A percentile compares a stretch with the other conserved stretches of the same genome.
phyloP scores from a whole-genome alignment of 2,113 vertebrate species.

The Ictidomys tridecemlineatus region DNA sequence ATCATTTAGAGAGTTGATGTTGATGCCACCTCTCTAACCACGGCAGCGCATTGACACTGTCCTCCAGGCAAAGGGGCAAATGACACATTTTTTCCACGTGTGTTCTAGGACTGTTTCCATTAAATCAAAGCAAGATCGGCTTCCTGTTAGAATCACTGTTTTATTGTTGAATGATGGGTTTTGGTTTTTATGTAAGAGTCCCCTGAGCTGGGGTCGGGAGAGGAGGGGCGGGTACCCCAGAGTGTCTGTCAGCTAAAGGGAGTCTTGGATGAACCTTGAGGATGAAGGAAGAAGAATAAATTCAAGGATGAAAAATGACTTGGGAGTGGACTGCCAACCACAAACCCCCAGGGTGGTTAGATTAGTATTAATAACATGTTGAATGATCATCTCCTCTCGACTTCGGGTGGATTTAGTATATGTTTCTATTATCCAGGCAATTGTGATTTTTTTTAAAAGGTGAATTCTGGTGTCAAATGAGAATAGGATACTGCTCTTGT shows the following conservation, averaged over 20 bases:
- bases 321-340: not conserved
- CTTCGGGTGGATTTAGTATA: constrained; percentile 22
- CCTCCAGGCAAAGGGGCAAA: constrained; percentile 79
- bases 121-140: constrained; percentile 80
- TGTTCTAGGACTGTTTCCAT: constrained; percentile 80
- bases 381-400: not conserved
- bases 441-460: constrained; percentile 30
- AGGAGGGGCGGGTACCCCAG: not conserved
- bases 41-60: constrained; percentile 78
- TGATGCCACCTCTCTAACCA: constrained; percentile 80
- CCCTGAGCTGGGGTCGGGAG: not conserved
- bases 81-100: constrained; percentile 84
- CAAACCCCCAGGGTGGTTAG: not conserved
- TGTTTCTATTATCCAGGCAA: constrained; percentile 53
- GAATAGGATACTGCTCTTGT: not conserved
- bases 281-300: constrained; percentile 46
- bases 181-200: constrained; percentile 35
- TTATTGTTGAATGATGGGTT: constrained; percentile 74
- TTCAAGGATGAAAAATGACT: not conserved
- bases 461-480: constrained; percentile 35
- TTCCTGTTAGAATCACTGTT: constrained; percentile 82
- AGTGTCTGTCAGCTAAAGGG: constrained; percentile 45
- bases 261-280: not conserved
- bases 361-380: constrained; percentile 29
- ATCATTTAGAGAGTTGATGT: constrained; percentile 71